Base-by-base conservation (phyloP, 2,113 vertebrate genomes). In the Fukomys damarensis region DNA sequence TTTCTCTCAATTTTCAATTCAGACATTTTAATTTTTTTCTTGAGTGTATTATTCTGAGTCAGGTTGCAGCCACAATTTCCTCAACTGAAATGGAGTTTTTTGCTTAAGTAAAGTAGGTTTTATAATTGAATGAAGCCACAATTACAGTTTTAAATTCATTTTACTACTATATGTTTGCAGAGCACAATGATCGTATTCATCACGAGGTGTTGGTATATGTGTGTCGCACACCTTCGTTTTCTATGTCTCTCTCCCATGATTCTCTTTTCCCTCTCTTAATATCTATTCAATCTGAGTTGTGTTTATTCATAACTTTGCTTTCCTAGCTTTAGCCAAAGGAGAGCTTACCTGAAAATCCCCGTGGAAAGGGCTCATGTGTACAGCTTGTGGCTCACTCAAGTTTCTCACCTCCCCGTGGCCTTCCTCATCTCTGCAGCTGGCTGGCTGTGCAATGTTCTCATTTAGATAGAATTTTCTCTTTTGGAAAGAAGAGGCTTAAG, bases 11-110 rank as follows among this genome's bases (percentile, higher is more conserved):
- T 92, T 84, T 96, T 93, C 61, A 58, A 70, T 74, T 46, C 32
- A 92, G 65, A 76, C 32, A 81, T 74, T 82, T 86, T 80, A 22
- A 70, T 86, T 32, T 96, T 96, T 93, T 83, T 85, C 79, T 94
- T 58, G 12, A 83, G 12, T 30, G 3, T 79, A 35, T 52, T 76
- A 72, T 72, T 93, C 41, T 56, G 19, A 86, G 59, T 92, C 72
- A 92, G 28, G 65, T 54, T 32, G 46, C 84, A 59, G 79, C 72
- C 65, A 90, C 26, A 82, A 63, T 11, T 61, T 35, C 63, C 41
- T 92, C 77, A 85, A n/a, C 54, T 93, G 66, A 63, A 49, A 58
- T 82, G 7, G 97, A 76, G 17, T 41, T 79, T 79, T 94, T 83
- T 85, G 63, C 46, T 93, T 54, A 91, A 93, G 82, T 86, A 96